Evolutionary conservation across 2,113 vertebrate species (phyloP), one percentile per base, ranked within the genome.

Genomic region (Alaudala cheleensis): DNA sequence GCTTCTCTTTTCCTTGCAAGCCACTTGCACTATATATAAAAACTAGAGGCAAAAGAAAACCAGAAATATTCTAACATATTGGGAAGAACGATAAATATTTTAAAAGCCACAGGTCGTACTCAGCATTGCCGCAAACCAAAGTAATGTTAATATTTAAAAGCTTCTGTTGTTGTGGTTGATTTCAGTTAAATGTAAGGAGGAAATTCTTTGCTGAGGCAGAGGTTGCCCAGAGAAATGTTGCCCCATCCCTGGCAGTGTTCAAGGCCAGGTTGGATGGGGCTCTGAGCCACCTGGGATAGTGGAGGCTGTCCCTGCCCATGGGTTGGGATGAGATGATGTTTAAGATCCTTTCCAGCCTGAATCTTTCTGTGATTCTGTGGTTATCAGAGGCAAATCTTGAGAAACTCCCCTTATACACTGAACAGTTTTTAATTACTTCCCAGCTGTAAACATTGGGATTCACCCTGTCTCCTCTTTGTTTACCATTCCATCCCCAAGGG

Each of bases 401-500:
- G 74, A 93, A 88, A 88, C 65, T 66, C 11, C n/a, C 6, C 3
- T 65, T 50, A 76, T 23, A 78, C 10, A 5, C 9, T 45, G 29
- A 95, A 39, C 3, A 79, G 10, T 25, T 95, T 91, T 92, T 86
- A 96, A 96, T 95, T 33, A 76, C 54, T 60, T 84, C 11, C 9
- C 33, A 91, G 61, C 17, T 39, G 13, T 11, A 87, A 86, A 72
- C 15, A 61, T 39, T 2, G 31, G 61, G 81, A 95, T 69, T 94
- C 56, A 61, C 15, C 14, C 23, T 64, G 19, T 79, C 21, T 76
- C 9, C 18, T 86, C 34, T 94, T 93, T 94, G 44, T 91, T 96
- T 96, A 44, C 57, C 23, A 82, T 61, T 61, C 60, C 1, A 0
- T 33, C 25, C 67, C 19, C 51, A 40, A 86, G 50, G 56, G 80